Percentiles rank a stretch among this genome's conserved stretches.
These are phyloP conservation scores for Tyrophagus putrescentiae DNA, from an alignment of 1,140 invertebrate species.

Conservation along the genomic window DNA sequence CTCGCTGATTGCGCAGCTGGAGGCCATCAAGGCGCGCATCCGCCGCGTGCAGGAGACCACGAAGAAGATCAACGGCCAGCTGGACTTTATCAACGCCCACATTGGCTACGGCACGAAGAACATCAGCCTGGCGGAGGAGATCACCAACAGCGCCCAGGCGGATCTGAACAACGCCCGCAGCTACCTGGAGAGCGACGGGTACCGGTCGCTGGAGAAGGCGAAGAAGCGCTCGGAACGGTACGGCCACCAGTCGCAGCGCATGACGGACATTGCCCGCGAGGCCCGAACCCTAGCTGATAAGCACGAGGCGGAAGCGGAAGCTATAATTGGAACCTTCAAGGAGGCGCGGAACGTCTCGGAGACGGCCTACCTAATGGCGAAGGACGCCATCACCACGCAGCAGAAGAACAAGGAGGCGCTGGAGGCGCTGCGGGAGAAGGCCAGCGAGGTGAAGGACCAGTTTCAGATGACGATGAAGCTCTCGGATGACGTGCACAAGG, in stretches of 20 bases:
- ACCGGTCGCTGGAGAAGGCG: constrained; percentile 56
- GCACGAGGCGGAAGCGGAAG: constrained; percentile 55
- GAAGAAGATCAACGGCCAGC: constrained; percentile 29
- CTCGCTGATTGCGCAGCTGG: constrained; percentile 47
- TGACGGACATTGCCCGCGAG: constrained; percentile 74
- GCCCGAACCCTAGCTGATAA: constrained; percentile 60
- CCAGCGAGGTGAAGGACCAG: constrained; percentile 31
- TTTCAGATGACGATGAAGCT: constrained; percentile 46
- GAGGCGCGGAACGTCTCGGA: constrained; percentile 65
- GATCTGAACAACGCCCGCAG: constrained; percentile 53
- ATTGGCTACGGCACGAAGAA: constrained; percentile 34
- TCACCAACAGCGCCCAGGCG: constrained; percentile 52
- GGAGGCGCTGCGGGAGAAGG: constrained; percentile 44
- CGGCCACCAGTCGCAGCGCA: constrained; percentile 73
- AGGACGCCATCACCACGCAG: constrained; percentile 60
- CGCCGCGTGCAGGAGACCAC: constrained; percentile 43
- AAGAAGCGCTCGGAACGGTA: constrained; percentile 64
- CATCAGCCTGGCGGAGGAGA: constrained; percentile 54
- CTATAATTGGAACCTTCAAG: constrained; percentile 56
- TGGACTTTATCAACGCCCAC: constrained; percentile 34
- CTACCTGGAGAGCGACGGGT: constrained; percentile 62
- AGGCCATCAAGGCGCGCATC: constrained; percentile 49
- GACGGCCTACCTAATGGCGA: constrained; percentile 60
- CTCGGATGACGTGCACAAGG: constrained; percentile 51
- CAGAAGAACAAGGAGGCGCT: constrained; percentile 43